Conservation (phyloP, 1,140 invertebrate species). For the Parapsyche elsis region DNA sequence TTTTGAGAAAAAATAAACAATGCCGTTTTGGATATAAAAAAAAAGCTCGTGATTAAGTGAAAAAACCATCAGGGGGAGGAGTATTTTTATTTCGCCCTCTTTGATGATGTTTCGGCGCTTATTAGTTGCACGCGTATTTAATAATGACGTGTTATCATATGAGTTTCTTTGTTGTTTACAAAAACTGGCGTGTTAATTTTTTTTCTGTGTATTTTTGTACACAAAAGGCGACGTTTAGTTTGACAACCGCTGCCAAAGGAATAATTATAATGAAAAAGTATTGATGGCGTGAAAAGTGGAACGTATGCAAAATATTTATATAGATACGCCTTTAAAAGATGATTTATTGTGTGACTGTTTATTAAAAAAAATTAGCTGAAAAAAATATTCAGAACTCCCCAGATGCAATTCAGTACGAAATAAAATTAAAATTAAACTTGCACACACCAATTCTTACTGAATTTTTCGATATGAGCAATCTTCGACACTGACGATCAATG, state of each 20-base stretch:
- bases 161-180: neutral
- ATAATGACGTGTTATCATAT: slow-evolving; percentile 10
- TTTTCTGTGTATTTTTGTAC: neutral
- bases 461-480: too few species aligned
- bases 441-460: too few species aligned
- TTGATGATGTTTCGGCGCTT: slow-evolving; percentile 27
- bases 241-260: slow-evolving; percentile 9
- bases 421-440: too few species aligned
- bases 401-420: too few species aligned
- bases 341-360: too few species aligned
- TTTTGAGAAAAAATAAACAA: slow-evolving; percentile 9
- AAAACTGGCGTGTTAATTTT: neutral
- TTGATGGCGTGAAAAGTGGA: neutral
- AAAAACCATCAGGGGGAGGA: neutral
- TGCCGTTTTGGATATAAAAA: slow-evolving; percentile 1
- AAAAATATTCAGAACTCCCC: too few species aligned
- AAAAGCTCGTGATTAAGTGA: slow-evolving; percentile 36
- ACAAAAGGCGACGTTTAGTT: slow-evolving; percentile 12
- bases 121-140: neutral
- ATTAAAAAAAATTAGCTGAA: too few species aligned
- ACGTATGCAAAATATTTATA: too few species aligned
- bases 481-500: too few species aligned
- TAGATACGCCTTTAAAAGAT: too few species aligned
- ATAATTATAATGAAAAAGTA: neutral
- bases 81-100: neutral